Percentiles rank a stretch among this genome's conserved stretches.
Evolutionary conservation across 1,140 invertebrate species (phyloP).

Genomic region (Cotesia glomerata): DNA sequence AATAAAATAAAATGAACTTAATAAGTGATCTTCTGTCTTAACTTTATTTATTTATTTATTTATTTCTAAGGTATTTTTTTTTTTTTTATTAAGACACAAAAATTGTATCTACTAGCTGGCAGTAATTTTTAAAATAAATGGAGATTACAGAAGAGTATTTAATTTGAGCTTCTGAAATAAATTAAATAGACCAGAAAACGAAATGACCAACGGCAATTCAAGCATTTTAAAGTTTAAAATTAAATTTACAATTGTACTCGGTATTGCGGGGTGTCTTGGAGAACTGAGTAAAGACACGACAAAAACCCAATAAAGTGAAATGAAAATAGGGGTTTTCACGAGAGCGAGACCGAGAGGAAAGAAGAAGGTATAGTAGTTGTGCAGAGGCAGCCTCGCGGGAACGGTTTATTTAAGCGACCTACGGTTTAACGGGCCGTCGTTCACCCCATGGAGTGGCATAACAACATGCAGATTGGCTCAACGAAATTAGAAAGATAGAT

Average conservation of each 20-base stretch:
- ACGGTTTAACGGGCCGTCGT: conserved; percentile 45
- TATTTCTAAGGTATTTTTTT: too few relatives aligned
- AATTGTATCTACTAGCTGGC: too few relatives aligned
- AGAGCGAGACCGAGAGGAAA: neutral
- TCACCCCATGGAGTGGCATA: conserved; percentile 40
- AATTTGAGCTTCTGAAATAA: neutral
- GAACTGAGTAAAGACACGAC: conserved; percentile 5
- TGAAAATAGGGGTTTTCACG: neutral
- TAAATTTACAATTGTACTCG: conserved; percentile 11
- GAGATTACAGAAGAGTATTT: neutral
- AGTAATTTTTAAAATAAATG: neutral
- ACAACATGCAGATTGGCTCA: conserved; percentile 52
- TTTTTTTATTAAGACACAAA: too few relatives aligned
- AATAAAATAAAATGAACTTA: too few relatives aligned
- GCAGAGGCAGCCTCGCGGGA: conserved; percentile 39
- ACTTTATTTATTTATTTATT: too few relatives aligned
- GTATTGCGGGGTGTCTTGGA: conserved; percentile 7
- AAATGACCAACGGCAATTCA: neutral
- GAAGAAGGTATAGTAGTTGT: neutral
- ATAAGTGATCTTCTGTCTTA: too few relatives aligned
- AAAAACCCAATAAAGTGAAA: conserved; percentile 3
- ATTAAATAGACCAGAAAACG: neutral
- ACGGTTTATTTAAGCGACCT: conserved; percentile 47
- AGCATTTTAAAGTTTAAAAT: neutral
- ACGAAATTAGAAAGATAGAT: conserved; percentile 56